phyloP scores from a whole-genome alignment of 2,113 vertebrate genomes.

The Puntigrus tetrazona region DNA sequence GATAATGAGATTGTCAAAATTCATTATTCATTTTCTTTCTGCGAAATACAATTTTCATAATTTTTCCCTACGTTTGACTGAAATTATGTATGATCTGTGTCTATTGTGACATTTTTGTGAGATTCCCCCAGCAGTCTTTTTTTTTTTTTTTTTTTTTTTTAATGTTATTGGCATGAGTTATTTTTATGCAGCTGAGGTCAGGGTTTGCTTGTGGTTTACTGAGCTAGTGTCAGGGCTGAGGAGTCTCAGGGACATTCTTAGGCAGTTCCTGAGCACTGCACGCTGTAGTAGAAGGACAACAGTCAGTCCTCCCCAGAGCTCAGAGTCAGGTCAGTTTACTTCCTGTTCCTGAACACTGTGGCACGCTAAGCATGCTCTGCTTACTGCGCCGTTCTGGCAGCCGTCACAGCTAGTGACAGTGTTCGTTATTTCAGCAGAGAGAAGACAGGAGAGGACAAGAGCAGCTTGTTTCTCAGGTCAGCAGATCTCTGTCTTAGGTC shows the following conservation, averaged over 20 bases:
- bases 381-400: constrained; percentile 46
- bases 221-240: constrained; percentile 60
- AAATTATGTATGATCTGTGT: neutral
- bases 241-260: constrained; percentile 48
- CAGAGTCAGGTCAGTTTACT: constrained; percentile 54
- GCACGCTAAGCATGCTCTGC: constrained; percentile 53
- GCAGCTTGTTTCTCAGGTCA: constrained; percentile 85
- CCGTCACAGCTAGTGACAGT: constrained; percentile 76
- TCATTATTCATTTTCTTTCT: neutral
- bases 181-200: constrained; percentile 37
- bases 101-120: neutral
- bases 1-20: neutral
- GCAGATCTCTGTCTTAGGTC: constrained; percentile 78
- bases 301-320: constrained; percentile 40
- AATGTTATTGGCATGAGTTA: neutral
- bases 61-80: neutral
- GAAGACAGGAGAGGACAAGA: constrained; percentile 83
- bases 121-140: neutral
- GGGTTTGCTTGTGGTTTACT: constrained; percentile 55
- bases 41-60: neutral
- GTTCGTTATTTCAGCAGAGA: constrained; percentile 83
- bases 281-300: constrained; percentile 32
- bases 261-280: constrained; percentile 41
- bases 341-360: constrained; percentile 53
- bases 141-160: no score